Conservation (phyloP, 2,113 vertebrate species). For the Phycodurus eques region DNA sequence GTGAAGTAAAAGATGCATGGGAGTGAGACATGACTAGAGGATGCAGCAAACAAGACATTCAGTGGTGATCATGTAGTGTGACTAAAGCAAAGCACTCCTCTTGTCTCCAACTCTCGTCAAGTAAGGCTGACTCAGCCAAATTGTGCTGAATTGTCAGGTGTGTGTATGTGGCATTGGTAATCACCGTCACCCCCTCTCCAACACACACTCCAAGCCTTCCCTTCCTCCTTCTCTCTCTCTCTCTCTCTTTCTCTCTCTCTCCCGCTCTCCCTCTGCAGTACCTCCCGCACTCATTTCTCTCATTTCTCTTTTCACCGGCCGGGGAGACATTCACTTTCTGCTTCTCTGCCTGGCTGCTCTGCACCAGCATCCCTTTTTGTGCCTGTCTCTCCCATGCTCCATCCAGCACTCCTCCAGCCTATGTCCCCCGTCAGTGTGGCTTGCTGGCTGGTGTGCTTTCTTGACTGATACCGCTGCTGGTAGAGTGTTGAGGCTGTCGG, state of each 20-base stretch:
- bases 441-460: constrained; percentile 44
- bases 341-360: constrained; percentile 42
- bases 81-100: constrained; percentile 24
- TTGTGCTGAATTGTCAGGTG: constrained; percentile 8
- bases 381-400: constrained; percentile 28
- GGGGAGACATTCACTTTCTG: constrained; percentile 38
- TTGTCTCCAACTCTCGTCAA: constrained; percentile 28
- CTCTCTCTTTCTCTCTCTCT: constrained; percentile 20
- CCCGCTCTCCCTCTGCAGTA: constrained; percentile 64
- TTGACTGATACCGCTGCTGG: constrained; percentile 36
- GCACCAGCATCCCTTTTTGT: constrained; percentile 42
- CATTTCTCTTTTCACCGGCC: constrained; percentile 40
- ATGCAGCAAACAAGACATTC: constrained; percentile 17
- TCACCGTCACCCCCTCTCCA: constrained; percentile 15
- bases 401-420: constrained; percentile 26
- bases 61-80: constrained; percentile 10
- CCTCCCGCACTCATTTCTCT: constrained; percentile 47
- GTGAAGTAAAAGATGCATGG: constrained; percentile 20
- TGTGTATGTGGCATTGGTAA: constrained; percentile 45
- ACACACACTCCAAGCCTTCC: constrained; percentile 10
- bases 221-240: constrained; percentile 12
- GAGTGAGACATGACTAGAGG: constrained; percentile 26
- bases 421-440: constrained; percentile 31
- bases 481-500: constrained; percentile 34
- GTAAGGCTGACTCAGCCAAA: constrained; percentile 57